Base-by-base conservation (phyloP, 2,888 invertebrate species). In the Drosophila melanosoma region DNA sequence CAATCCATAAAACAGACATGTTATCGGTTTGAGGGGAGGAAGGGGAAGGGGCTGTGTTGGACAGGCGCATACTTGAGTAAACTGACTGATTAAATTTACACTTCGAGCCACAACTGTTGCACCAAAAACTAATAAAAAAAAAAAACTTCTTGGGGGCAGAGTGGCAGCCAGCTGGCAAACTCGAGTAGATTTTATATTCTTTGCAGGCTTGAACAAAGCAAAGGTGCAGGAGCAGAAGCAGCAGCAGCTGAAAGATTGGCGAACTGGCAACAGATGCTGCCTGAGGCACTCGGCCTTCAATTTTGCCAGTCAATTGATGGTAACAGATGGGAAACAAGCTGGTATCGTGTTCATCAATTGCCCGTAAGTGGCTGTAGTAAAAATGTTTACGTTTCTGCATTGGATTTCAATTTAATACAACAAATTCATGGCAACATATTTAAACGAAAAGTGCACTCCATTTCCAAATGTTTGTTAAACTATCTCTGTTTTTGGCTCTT, bases 61-160 rank as follows among this genome's bases (percentile, higher is more conserved):
- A 52, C 40, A 61, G 63, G 58, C 36, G 67, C 75, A 76, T 78
- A 69, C 67, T 78, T 81, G 72, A 81, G 87, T 48, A 63, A 67
- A 67, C 69, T 70, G 82, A 54, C 82, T 89, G 87, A 85, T 89
- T 85, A 84, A 89, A 84, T 84, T 87, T 87, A 79, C 89, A 89
- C 89, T 79, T 74, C 20, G 76, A 61, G 64, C 84, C 87, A 52
- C 89, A 84, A 88, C 78, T 86, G 83, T 88, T 83, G 83, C 89
- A 87, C 64, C 81, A 35, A 76, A 80, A 78, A 75, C 70, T 71
- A 79, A 80, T 62, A 78, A 79, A 78, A 79, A 67, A 7, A 26
- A 29, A 29, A 29, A 29, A 29, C 29, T 29, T 29, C 1, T 29
- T 29, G 10, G 6, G 6, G 35, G 36, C 29, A 36, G 17, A 40